A percentile compares a stretch with the other conserved stretches of the same genome.
These are phyloP conservation scores for Drosophila birchii DNA, from an alignment of 2,888 invertebrate species.

Conservation along the genomic window DNA sequence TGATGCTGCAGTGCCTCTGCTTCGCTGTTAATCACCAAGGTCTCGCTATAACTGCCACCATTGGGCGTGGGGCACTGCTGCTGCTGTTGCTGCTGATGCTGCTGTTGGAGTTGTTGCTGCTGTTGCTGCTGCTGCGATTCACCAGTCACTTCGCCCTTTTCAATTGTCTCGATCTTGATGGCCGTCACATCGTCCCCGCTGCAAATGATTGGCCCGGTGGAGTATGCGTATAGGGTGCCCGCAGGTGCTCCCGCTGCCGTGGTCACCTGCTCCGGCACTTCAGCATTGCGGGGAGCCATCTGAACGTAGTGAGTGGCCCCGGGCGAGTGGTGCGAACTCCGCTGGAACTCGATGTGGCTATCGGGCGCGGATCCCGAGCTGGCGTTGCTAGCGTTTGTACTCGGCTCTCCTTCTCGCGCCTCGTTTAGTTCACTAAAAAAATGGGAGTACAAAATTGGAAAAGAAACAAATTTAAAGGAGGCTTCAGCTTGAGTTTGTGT, in stretches of 20 bases:
- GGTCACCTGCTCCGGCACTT: constrained; percentile 67
- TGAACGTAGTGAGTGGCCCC: constrained; percentile 78
- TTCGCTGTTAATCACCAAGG: constrained; percentile 76
- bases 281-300: constrained; percentile 81
- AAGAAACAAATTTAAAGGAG: rapidly evolving
- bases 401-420: constrained; percentile 75
- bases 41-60: constrained; percentile 69
- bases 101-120: constrained; percentile 65
- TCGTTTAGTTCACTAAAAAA: constrained; percentile 79
- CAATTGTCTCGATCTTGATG: constrained; percentile 83
- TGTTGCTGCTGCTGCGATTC: constrained; percentile 72
- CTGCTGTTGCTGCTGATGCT: constrained; percentile 61
- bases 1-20: constrained; percentile 71
- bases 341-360: constrained; percentile 75
- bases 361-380: constrained; percentile 65
- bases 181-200: constrained; percentile 72
- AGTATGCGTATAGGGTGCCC: constrained; percentile 74
- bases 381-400: constrained; percentile 60
- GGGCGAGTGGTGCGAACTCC: constrained; percentile 75
- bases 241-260: constrained; percentile 46
- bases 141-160: constrained; percentile 74
- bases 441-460: too few relatives aligned
- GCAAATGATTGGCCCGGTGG: constrained; percentile 78
- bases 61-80: constrained; percentile 81
- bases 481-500: not conserved